Conservation (phyloP, 2,888 invertebrate genomes). For the Agrilus mali region DNA sequence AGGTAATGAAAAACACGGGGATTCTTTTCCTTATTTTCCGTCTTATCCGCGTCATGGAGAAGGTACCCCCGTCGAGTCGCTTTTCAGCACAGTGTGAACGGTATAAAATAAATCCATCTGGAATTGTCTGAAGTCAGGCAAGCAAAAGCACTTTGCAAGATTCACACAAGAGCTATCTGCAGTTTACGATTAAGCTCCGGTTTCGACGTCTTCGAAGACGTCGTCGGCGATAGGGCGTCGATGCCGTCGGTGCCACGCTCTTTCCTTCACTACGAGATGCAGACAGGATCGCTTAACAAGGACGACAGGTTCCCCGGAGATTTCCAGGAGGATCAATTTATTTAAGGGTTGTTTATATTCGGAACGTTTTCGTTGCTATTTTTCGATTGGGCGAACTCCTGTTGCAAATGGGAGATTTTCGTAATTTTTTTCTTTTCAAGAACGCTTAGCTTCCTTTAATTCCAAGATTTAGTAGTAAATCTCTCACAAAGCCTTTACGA, state of each 20-base stretch:
- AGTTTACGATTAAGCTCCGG: conserved; percentile 30
- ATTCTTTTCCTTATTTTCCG: too few relatives aligned
- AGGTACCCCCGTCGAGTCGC: conserved; percentile 1
- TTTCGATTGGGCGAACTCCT: too few relatives aligned
- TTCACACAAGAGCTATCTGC: conserved; percentile 24
- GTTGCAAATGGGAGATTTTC: too few relatives aligned
- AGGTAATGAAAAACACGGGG: too few relatives aligned
- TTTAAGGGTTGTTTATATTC: conserved; percentile 6
- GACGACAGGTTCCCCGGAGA: conserved; percentile 25
- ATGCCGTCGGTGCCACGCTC: too few relatives aligned
- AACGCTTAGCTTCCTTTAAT: too few relatives aligned
- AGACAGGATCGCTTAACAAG: conserved; percentile 26
- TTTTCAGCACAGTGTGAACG: conserved; percentile 15
- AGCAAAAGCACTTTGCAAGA: conserved; percentile 26
- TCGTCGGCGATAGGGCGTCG: not conserved
- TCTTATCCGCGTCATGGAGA: too few relatives aligned
- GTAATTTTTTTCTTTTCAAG: too few relatives aligned
- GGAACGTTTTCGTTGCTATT: too few relatives aligned
- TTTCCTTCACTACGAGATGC: too few relatives aligned
- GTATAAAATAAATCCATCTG: conserved; percentile 19
- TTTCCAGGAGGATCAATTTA: conserved; percentile 28
- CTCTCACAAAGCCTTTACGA: too few relatives aligned
- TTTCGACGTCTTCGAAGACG: conserved; percentile 14
- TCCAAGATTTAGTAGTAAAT: too few relatives aligned
- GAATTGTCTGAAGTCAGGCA: conserved; percentile 22